Percentiles rank a stretch among this genome's conserved stretches.
Evolutionary conservation across 1,140 invertebrate species (phyloP).

Genomic region (Calliphora vicina): DNA sequence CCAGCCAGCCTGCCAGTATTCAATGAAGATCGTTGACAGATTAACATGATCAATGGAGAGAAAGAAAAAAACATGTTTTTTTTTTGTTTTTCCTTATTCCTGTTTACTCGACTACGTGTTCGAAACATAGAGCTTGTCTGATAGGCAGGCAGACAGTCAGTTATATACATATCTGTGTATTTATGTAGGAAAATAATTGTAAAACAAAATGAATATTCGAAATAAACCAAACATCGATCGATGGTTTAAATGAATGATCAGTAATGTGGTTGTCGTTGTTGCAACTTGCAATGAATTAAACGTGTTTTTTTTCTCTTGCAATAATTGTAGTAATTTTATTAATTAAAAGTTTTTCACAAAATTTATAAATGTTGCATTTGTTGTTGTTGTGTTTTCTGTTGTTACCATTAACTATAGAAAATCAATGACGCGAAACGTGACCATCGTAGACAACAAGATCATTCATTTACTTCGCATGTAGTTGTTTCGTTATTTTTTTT

Average conservation of each 20-base stretch:
- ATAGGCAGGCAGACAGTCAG: neutral
- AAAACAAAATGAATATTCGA: neutral
- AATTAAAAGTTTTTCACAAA: conserved; percentile 11
- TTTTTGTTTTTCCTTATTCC: neutral
- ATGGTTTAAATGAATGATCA: neutral
- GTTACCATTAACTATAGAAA: neutral
- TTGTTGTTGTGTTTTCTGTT: neutral
- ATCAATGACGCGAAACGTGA: conserved; percentile 12
- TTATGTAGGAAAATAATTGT: neutral
- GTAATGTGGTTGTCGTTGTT: neutral
- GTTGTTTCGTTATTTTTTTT: neutral
- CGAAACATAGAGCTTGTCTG: no score
- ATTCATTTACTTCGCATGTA: neutral
- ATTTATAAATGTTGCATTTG: neutral
- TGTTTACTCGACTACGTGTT: neutral
- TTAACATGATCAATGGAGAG: neutral
- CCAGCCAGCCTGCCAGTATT: neutral
- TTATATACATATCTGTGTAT: neutral
- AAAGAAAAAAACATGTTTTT: neutral
- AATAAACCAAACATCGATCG: neutral
- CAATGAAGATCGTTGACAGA: neutral
- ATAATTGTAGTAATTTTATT: conserved; percentile 3
- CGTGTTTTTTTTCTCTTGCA: neutral
- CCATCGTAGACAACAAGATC: neutral
- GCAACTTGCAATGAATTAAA: neutral